These are phyloP conservation scores for Sminthopsis crassicaudata DNA, from an alignment of 2,113 vertebrate species.

Conservation along the genomic window DNA sequence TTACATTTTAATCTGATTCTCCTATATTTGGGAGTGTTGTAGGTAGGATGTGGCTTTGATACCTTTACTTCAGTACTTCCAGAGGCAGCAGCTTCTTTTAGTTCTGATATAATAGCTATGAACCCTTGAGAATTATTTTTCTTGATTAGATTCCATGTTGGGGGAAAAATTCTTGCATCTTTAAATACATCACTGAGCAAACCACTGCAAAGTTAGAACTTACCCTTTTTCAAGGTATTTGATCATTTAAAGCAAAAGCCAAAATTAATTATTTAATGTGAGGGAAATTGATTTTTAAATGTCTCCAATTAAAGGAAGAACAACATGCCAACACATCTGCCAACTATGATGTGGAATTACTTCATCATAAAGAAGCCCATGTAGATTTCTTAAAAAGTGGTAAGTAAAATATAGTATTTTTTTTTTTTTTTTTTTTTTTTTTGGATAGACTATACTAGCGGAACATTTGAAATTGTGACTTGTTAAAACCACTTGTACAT, in stretches of 20 bases:
- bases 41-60: not conserved
- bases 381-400: slow-evolving; percentile 97
- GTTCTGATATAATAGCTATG: not conserved
- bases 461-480: not conserved
- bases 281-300: slow-evolving; percentile 44
- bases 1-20: not conserved
- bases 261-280: slow-evolving; percentile 50
- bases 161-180: slow-evolving; percentile 75
- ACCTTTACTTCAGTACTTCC: not conserved
- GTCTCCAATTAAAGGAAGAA: slow-evolving; percentile 91
- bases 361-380: slow-evolving; percentile 98
- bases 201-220: slow-evolving; percentile 59
- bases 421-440: not conserved
- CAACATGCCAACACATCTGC: slow-evolving; percentile 99
- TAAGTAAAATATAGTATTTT: slow-evolving; percentile 77
- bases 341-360: slow-evolving; percentile 98
- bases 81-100: not conserved
- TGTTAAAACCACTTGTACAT: not conserved
- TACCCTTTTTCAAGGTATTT: slow-evolving; percentile 60
- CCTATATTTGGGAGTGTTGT: not conserved
- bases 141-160: slow-evolving; percentile 19
- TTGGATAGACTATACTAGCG: not conserved
- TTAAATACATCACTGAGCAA: slow-evolving; percentile 75
- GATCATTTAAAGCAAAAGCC: slow-evolving; percentile 57
- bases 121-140: slow-evolving; percentile 19